These are phyloP conservation scores for human (Homo sapiens) DNA, from an alignment of 2,113 vertebrate species.

Conservation along the genomic window DNA sequence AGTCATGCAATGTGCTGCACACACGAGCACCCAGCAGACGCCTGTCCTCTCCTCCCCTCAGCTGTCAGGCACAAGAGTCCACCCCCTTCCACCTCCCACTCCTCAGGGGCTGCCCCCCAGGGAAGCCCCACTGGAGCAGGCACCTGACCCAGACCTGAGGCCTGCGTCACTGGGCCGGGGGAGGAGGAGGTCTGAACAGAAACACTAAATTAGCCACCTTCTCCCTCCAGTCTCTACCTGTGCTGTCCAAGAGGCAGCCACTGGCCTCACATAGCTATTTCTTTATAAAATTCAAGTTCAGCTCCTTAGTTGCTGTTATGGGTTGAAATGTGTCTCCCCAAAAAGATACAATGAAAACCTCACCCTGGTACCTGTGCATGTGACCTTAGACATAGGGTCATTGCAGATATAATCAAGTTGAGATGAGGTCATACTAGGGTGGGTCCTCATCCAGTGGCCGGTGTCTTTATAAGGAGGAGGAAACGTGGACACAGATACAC, in stretches of 20 bases:
- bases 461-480: not conserved
- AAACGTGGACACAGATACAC: not conserved
- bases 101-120: not conserved
- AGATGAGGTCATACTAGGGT: not conserved
- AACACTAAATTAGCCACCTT: not conserved
- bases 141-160: not conserved
- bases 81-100: not conserved
- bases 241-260: not conserved
- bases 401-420: not conserved
- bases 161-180: not conserved
- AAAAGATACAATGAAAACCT: not conserved
- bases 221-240: not conserved
- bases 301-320: not conserved
- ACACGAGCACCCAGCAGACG: accelerated
- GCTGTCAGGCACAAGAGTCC: not conserved
- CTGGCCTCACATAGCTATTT: not conserved
- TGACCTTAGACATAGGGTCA: not conserved
- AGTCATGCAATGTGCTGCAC: not conserved
- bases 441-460: not conserved
- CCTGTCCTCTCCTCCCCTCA: not conserved
- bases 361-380: not conserved
- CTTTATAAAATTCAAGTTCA: not conserved
- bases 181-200: not conserved
- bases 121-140: not conserved
- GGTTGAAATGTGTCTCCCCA: not conserved